Percentiles rank a stretch among this genome's conserved stretches.
phyloP scores from a whole-genome alignment of 2,888 invertebrate species.

The Spilosoma lubricipeda region DNA sequence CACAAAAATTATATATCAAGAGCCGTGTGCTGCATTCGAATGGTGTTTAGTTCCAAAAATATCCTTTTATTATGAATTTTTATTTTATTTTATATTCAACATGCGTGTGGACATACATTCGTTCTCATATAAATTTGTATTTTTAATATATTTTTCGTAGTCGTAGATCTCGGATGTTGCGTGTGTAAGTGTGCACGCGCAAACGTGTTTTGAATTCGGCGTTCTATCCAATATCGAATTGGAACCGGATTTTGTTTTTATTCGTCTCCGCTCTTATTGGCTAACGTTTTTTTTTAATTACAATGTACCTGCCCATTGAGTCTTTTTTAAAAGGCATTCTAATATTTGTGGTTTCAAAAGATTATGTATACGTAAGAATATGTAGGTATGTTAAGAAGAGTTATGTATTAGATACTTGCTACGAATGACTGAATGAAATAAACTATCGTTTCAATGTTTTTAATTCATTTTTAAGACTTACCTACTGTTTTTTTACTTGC shows the following conservation, averaged over 20 bases:
- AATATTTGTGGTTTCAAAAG: background rate
- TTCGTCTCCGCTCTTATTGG: conserved; percentile 52
- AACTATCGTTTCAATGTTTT: background rate
- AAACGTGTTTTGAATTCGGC: conserved; percentile 71
- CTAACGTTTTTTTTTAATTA: conserved; percentile 28
- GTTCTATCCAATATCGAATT: conserved; percentile 72
- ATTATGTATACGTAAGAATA: background rate
- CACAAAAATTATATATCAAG: conserved; percentile 78
- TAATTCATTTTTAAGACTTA: background rate
- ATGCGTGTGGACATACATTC: conserved; percentile 50
- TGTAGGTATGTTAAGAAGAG: background rate
- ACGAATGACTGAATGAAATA: background rate
- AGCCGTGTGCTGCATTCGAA: conserved; percentile 71
- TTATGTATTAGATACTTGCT: background rate
- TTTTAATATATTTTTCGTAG: conserved; percentile 66
- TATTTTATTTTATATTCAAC: conserved; percentile 65
- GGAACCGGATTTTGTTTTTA: conserved; percentile 58
- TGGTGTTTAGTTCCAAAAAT: conserved; percentile 68
- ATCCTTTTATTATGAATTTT: conserved; percentile 69
- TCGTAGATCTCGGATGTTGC: conserved; percentile 73
- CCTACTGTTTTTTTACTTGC: background rate
- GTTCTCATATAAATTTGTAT: conserved; percentile 53
- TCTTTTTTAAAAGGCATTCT: conserved; percentile 19
- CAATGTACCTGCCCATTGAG: conserved; percentile 21
- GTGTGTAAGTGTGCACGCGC: conserved; percentile 51